Percentiles rank a stretch among this genome's conserved stretches.
Conservation (phyloP, 2,888 invertebrate genomes). For the Malthinus seriepunctatus region DNA sequence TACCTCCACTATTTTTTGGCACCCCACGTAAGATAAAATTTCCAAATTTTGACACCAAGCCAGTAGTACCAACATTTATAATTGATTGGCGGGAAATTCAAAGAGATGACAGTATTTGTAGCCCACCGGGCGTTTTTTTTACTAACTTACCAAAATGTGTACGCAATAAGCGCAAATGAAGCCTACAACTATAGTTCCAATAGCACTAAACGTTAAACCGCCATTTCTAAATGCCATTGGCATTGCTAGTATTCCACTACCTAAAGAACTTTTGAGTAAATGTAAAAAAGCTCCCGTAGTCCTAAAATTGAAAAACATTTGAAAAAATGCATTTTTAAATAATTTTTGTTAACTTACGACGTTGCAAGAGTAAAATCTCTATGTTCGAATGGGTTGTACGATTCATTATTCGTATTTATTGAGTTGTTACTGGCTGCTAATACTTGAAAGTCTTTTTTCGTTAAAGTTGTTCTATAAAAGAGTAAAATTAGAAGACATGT, state of each 20-base stretch:
- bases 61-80: no score
- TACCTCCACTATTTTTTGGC: no score
- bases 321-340: no score
- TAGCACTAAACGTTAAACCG: slow-evolving; percentile 80
- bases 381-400: slow-evolving; percentile 74
- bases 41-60: no score
- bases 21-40: no score
- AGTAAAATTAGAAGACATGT: slow-evolving; percentile 15
- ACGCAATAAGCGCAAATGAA: slow-evolving; percentile 92
- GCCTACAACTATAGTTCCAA: slow-evolving; percentile 86
- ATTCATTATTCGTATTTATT: slow-evolving; percentile 55
- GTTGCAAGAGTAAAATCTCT: slow-evolving; percentile 68
- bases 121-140: no score
- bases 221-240: slow-evolving; percentile 93
- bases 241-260: slow-evolving; percentile 95
- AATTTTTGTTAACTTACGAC: slow-evolving; percentile 60
- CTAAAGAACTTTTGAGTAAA: slow-evolving; percentile 91
- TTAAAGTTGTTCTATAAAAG: slow-evolving; percentile 44
- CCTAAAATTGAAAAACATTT: slow-evolving; percentile 55
- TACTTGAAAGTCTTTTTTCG: slow-evolving; percentile 41
- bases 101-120: no score
- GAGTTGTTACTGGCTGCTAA: slow-evolving; percentile 43
- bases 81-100: no score
- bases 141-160: slow-evolving; percentile 76
- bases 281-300: slow-evolving; percentile 85